Evolutionary conservation across 1,140 invertebrate species (phyloP).

Genomic region (Bombus sylvicola): DNA sequence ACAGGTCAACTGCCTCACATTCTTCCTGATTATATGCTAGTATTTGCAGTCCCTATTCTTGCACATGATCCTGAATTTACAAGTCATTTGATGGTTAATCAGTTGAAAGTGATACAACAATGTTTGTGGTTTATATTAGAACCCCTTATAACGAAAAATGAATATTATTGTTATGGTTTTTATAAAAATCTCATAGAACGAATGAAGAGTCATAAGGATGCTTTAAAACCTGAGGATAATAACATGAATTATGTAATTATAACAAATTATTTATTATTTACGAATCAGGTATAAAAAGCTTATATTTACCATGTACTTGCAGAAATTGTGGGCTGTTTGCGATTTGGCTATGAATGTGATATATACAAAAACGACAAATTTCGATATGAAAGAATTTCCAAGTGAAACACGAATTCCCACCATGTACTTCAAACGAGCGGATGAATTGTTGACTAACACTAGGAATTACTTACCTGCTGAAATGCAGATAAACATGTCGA

Average conservation of each 20-base stretch:
- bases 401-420: slow-evolving; percentile 92
- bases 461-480: slow-evolving; percentile 88
- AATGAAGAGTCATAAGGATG: slow-evolving; percentile 96
- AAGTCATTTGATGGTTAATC: slow-evolving; percentile 88
- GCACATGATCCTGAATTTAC: slow-evolving; percentile 95
- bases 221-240: slow-evolving; percentile 91
- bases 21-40: slow-evolving; percentile 97
- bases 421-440: slow-evolving; percentile 91
- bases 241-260: slow-evolving; percentile 89
- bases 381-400: slow-evolving; percentile 94
- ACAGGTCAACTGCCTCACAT: slow-evolving; percentile 90
- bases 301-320: slow-evolving; percentile 72
- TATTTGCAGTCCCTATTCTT: slow-evolving; percentile 96
- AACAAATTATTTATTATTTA: slow-evolving; percentile 4
- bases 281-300: background rate
- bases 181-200: slow-evolving; percentile 96
- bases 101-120: slow-evolving; percentile 90
- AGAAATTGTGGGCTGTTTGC: slow-evolving; percentile 98
- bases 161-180: slow-evolving; percentile 97
- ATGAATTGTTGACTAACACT: slow-evolving; percentile 88
- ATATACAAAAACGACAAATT: slow-evolving; percentile 92
- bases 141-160: slow-evolving; percentile 95
- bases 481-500: slow-evolving; percentile 85
- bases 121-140: slow-evolving; percentile 97
- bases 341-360: slow-evolving; percentile 96